A percentile compares a stretch with the other conserved stretches of the same genome.
Evolutionary conservation across 2,797 vertebrate genomes (phyloP).

Genomic region (Chelonia mydas): DNA sequence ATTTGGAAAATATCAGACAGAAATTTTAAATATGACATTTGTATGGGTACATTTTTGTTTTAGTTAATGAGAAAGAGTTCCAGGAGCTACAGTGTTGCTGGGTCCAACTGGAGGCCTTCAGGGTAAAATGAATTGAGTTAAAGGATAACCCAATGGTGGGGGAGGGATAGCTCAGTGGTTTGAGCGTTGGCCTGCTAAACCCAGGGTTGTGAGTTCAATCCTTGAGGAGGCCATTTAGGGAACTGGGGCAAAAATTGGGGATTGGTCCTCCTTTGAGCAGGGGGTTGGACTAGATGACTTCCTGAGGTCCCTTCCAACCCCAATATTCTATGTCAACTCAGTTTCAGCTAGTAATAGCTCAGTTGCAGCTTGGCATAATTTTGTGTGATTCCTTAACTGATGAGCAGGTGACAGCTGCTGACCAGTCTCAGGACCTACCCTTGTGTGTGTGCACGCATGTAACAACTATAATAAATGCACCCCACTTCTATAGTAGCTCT

Average conservation of each 20-base stretch:
- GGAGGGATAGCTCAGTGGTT: too few relatives aligned
- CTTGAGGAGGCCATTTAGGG: too few relatives aligned
- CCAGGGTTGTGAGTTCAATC: too few relatives aligned
- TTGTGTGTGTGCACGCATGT: background rate
- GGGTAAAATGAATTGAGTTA: background rate
- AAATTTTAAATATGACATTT: background rate
- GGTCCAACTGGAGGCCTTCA: background rate
- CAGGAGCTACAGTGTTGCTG: background rate
- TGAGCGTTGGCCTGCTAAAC: too few relatives aligned
- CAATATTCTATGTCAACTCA: background rate
- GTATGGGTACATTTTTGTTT: background rate
- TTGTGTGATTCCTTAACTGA: background rate
- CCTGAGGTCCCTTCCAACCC: too few relatives aligned
- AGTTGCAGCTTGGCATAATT: fast-evolving
- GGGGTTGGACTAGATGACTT: too few relatives aligned
- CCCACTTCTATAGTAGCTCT: background rate
- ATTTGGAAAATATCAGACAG: background rate
- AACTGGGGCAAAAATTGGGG: too few relatives aligned
- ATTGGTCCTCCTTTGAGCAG: too few relatives aligned
- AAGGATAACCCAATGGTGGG: background rate
- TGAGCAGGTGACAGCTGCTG: background rate
- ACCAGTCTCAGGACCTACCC: background rate
- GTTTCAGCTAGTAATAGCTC: background rate
- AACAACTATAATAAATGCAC: background rate
- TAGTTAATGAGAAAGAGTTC: fast-evolving